Conservation (phyloP, 1,140 invertebrate genomes). For the Calycopis cecrops region DNA sequence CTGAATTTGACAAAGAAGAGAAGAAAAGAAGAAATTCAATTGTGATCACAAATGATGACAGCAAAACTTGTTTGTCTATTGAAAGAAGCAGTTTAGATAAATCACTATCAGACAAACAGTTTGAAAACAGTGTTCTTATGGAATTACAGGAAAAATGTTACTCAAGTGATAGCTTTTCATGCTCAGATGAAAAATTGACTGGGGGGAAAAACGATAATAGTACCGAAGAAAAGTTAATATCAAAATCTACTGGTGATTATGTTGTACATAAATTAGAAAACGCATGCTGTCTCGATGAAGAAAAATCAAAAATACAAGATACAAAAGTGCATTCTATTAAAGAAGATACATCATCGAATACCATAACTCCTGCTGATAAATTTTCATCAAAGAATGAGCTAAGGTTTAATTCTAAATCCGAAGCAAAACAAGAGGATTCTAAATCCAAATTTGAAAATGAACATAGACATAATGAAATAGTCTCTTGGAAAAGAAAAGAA, state of each 20-base stretch:
- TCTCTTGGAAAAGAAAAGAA: conserved; percentile 32
- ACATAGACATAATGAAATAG: conserved; percentile 35
- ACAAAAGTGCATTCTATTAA: conserved; percentile 20
- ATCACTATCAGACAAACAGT: conserved; percentile 13
- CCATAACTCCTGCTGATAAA: conserved; percentile 21
- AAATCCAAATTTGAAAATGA: conserved; percentile 34
- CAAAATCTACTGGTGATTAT: conserved; percentile 20
- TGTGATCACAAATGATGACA: conserved; percentile 16
- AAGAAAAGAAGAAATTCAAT: conserved; percentile 25
- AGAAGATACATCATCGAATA: conserved; percentile 20
- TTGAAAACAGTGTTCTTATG: conserved; percentile 21
- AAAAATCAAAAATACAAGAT: conserved; percentile 20
- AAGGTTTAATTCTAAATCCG: conserved; percentile 27
- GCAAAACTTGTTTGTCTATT: conserved; percentile 12
- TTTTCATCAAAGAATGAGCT: conserved; percentile 27
- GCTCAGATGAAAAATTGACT: conserved; percentile 19
- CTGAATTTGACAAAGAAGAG: conserved; percentile 21
- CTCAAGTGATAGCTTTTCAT: conserved; percentile 19
- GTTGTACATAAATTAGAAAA: conserved; percentile 23
- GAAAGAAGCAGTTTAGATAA: conserved; percentile 12
- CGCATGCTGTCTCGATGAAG: conserved; percentile 20
- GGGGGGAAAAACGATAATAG: conserved; percentile 21
- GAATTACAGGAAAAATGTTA: conserved; percentile 22
- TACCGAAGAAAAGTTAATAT: conserved; percentile 15
- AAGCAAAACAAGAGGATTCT: conserved; percentile 32